These are phyloP conservation scores for Brachionus calyciflorus DNA, from an alignment of 1,140 invertebrate genomes.

Conservation along the genomic window DNA sequence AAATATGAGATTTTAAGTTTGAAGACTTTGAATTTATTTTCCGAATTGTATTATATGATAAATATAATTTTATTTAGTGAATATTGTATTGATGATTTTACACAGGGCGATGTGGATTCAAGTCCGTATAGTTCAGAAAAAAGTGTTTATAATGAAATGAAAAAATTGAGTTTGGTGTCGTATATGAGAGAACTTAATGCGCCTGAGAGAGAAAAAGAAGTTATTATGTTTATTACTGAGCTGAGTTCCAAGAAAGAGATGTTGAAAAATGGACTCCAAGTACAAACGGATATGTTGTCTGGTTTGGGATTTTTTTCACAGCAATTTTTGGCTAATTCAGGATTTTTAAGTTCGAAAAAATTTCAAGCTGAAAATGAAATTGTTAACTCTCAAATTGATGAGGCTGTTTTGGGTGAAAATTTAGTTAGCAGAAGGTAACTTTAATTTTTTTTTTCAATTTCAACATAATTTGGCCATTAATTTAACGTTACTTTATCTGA, in stretches of 20 bases:
- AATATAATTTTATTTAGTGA: slow-evolving; percentile 23
- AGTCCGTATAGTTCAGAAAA: neutral
- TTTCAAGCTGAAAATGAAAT: slow-evolving; percentile 16
- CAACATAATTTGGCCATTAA: too few species aligned
- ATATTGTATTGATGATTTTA: slow-evolving; percentile 42
- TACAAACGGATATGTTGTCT: neutral
- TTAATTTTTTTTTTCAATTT: too few species aligned
- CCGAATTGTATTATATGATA: slow-evolving; percentile 34
- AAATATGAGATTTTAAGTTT: slow-evolving; percentile 12
- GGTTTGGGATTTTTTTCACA: slow-evolving; percentile 16
- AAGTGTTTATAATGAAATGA: slow-evolving; percentile 43
- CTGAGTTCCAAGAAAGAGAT: slow-evolving; percentile 9
- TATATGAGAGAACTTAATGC: slow-evolving; percentile 3
- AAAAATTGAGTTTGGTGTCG: slow-evolving; percentile 23
- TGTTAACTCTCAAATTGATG: neutral
- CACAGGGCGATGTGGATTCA: neutral
- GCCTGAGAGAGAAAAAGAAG: slow-evolving; percentile 17
- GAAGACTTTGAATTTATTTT: slow-evolving; percentile 38
- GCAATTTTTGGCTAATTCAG: slow-evolving; percentile 28
- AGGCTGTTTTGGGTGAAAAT: neutral
- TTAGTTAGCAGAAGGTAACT: too few species aligned
- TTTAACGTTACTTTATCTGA: too few species aligned
- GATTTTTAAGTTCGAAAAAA: slow-evolving; percentile 22
- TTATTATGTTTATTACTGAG: slow-evolving; percentile 26
- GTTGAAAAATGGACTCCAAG: slow-evolving; percentile 2